Evolutionary conservation across 2,888 invertebrate genomes (phyloP).

Genomic region (Crocallis elinguaria): DNA sequence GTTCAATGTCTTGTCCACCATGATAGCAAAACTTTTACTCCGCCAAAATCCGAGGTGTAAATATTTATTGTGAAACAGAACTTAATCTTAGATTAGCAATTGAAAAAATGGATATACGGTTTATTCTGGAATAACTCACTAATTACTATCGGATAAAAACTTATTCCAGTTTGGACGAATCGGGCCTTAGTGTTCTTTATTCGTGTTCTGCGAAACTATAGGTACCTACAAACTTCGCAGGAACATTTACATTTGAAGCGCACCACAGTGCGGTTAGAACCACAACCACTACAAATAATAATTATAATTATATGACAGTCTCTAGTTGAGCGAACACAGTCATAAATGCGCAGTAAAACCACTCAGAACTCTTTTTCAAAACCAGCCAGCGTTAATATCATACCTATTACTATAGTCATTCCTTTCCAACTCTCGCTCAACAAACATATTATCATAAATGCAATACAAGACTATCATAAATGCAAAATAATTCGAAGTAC

Average conservation of each 20-base stretch:
- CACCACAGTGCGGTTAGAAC: neutral
- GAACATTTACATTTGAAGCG: neutral
- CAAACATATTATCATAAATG: slow-evolving; percentile 7
- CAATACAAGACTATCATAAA: slow-evolving; percentile 19
- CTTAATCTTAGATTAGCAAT: too few relatives aligned
- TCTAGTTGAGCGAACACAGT: slow-evolving; percentile 25
- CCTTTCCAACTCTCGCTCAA: slow-evolving; percentile 10
- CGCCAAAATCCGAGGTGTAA: too few relatives aligned
- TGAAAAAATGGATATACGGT: too few relatives aligned
- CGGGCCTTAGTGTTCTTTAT: too few relatives aligned
- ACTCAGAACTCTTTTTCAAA: slow-evolving; percentile 5
- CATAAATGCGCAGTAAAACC: neutral
- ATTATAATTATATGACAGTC: slow-evolving; percentile 15
- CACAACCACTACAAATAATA: slow-evolving; percentile 11
- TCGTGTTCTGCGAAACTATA: too few relatives aligned
- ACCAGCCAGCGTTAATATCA: slow-evolving; percentile 5
- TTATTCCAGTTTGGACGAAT: too few relatives aligned
- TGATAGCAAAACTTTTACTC: too few relatives aligned
- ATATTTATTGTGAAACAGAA: too few relatives aligned
- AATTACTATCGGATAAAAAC: too few relatives aligned
- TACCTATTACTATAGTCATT: neutral
- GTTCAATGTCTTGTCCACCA: too few relatives aligned
- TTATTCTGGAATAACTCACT: too few relatives aligned
- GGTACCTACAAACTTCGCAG: too few relatives aligned
- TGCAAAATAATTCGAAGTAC: slow-evolving; percentile 48